Base-by-base conservation (phyloP, 1,140 invertebrate genomes). In the Kradibia gibbosae region DNA sequence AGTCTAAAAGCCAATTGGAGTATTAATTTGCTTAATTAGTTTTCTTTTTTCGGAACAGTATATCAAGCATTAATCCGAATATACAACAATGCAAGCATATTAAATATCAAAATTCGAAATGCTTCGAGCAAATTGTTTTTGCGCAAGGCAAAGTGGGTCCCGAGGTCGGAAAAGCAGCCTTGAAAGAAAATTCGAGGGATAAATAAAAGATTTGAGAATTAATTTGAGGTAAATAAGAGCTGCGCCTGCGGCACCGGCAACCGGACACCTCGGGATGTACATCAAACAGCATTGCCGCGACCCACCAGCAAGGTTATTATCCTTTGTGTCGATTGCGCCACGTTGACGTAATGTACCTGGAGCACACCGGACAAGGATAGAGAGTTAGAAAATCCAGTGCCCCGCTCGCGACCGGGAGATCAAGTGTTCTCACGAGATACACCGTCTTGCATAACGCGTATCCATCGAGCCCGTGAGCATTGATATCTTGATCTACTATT, bases 401-500 rank as follows among this genome's bases (percentile, higher is more conserved):
- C 39, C 25, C 8, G 42, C 39, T 50, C 36, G n/a, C 36, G 28
- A 81, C 34, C 73, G 48, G 25, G 60, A 81, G 73, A 81, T 81
- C 73, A 81, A 81, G 62, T 81, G 53, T 81, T 81, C 80, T 81
- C 80, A 81, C 80, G 80, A 77, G 80, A 77, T 76, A 81, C 65
- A 71, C 67, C 73, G 57, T 25, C 42, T 81, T 81, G 60, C 80
- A 76, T 77, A 81, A 81, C 73, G 4, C 20, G 48, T 42, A 71
- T 81, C 80, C 73, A 20, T 15, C 11, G 53, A 22, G 22, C 53
- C n/a, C 36, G 55, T 15, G 39, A 48, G 70, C 36, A 28, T 15
- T 77, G 20, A 70, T 75, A 81, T 76, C 50, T 81, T 71, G 73
- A 77, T 76, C 20, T 3, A 0, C 22, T 70, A 55, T 76, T 76